These are phyloP conservation scores for Conomelus anceps DNA, from an alignment of 2,888 invertebrate species.

Conservation along the genomic window DNA sequence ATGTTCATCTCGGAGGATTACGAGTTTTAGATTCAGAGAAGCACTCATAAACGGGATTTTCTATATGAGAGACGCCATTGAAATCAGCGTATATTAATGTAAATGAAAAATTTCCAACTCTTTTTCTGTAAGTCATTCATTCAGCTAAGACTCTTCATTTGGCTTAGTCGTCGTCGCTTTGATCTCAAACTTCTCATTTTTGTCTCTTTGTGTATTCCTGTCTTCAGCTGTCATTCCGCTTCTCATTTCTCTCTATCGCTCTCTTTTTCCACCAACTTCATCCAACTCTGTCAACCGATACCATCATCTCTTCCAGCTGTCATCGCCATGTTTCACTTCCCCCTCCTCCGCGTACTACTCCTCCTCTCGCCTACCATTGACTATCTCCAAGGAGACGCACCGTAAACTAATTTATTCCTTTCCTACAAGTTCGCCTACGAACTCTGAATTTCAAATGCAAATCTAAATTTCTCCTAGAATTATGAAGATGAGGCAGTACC, in stretches of 20 bases:
- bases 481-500: neutral
- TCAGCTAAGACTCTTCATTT: neutral
- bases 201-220: neutral
- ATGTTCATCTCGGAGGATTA: neutral
- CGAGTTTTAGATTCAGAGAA: neutral
- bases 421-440: neutral
- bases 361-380: neutral
- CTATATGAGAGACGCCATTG: neutral
- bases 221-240: neutral
- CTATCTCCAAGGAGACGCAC: neutral
- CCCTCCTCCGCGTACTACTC: neutral
- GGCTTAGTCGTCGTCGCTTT: neutral
- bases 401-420: neutral
- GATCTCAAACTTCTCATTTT: neutral
- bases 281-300: neutral
- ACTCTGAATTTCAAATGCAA: neutral
- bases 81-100: neutral
- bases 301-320: neutral
- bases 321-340: neutral
- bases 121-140: neutral
- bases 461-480: neutral
- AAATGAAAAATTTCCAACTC: neutral
- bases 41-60: neutral
- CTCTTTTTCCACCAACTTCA: neutral
- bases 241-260: neutral